Evolutionary conservation across 2,113 vertebrate genomes (phyloP), one percentile per base, ranked within the genome.

Genomic region (Nannobrachium achirus): DNA sequence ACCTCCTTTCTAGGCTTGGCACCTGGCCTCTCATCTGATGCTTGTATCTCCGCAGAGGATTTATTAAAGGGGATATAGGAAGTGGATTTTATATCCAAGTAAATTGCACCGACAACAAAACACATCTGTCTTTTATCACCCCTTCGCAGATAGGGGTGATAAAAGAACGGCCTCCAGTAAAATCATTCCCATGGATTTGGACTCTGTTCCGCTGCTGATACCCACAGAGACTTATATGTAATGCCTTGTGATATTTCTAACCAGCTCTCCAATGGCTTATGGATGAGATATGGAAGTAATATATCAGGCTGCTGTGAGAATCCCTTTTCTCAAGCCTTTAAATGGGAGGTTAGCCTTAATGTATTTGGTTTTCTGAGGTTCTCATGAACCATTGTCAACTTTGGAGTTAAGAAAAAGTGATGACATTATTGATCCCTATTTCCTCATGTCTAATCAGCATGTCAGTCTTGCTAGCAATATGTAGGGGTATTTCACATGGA

Each of bases 81-180:
- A 69, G 63, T 61, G 13, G 1, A 50, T 78, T 81, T 66, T 64
- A 74, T 64, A 71, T 76, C 66, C 20, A 56, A 25, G 10, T 19
- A 45, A 70, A 6, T 71, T 82, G 70, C 58, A 64, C 56, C 46
- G 55, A 69, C 65, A 71, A 33, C 13, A 14, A 69, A 77, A 64
- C 69, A 63, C 69, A 71, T 85, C 53, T 76, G 73, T 68, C 66
- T 61, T 82, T 61, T 56, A 76, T 79, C 79, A 53, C 15, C 18
- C 19, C 39, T 69, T 73, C 66, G 69, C 50, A 14, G 46, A 66
- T 10, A 50, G 38, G 63, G 13, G 14, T 69, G 16, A 60, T 61
- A 73, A 40, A 71, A n/a, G n/a, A n/a, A 65, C 46, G 10, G 10
- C 70, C 20, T 66, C n/a, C 14, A 20, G 63, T 63, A 45, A 79